Percentiles rank a stretch among this genome's conserved stretches.
phyloP scores from a whole-genome alignment of 2,113 vertebrate species.

The Otis tarda region DNA sequence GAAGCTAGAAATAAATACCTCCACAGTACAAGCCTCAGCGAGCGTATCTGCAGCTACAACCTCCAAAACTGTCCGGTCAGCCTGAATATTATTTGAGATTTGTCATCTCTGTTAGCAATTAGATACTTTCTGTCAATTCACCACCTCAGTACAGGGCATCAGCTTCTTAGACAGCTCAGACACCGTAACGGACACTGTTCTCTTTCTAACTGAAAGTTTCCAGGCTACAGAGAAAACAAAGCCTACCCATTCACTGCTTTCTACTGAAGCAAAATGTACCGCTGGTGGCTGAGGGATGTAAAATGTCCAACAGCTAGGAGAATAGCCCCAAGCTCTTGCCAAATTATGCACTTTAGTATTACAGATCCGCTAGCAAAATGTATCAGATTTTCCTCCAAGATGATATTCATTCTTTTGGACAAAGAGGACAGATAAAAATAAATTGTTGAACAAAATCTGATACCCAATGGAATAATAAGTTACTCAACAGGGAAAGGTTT shows the following conservation, averaged over 20 bases:
- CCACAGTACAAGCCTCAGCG: neutral
- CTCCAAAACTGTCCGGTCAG: neutral
- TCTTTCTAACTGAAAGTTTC: neutral
- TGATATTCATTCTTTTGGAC: constrained; percentile 5
- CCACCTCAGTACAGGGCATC: neutral
- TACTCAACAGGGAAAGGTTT: neutral
- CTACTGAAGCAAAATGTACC: constrained; percentile 29
- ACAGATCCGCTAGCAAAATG: constrained; percentile 52
- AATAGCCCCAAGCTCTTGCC: constrained; percentile 50
- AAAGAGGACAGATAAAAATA: constrained; percentile 21
- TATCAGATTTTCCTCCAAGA: neutral
- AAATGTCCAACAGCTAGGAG: constrained; percentile 9
- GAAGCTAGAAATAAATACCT: neutral
- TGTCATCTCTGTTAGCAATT: neutral
- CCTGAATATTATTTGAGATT: neutral
- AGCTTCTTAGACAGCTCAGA: neutral
- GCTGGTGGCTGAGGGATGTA: constrained; percentile 31
- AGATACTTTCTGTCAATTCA: neutral
- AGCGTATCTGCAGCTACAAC: neutral
- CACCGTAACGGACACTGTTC: neutral
- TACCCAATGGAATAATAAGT: neutral
- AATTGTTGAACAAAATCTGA: constrained; percentile 34
- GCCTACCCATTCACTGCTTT: neutral
- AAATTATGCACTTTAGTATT: constrained; percentile 38
- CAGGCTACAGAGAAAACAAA: constrained; percentile 29